Evolutionary conservation across 2,888 invertebrate genomes (phyloP).

Genomic region (Troides oblongomaculatus): DNA sequence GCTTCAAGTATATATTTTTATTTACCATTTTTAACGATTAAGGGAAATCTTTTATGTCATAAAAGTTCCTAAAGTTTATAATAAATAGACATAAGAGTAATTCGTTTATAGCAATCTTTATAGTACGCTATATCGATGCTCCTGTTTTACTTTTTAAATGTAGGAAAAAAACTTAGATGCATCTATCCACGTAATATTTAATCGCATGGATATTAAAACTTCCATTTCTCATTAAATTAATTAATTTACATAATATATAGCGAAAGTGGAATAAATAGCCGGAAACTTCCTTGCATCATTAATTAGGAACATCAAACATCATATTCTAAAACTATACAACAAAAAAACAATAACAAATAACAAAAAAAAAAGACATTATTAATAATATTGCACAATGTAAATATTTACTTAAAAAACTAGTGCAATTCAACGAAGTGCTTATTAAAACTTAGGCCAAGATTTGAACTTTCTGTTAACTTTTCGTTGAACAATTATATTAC

Average conservation of each 20-base stretch:
- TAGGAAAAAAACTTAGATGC: no score
- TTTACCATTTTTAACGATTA: no score
- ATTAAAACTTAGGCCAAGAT: conserved; percentile 18
- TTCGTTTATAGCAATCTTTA: no score
- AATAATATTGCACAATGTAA: not conserved
- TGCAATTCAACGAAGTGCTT: conserved; percentile 21
- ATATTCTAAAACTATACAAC: not conserved
- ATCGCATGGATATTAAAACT: no score
- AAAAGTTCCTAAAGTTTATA: no score
- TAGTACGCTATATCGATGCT: no score
- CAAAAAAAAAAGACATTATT: not conserved
- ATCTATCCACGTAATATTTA: no score
- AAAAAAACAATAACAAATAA: not conserved
- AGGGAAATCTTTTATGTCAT: no score
- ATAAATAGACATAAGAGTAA: no score
- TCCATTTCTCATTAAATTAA: no score
- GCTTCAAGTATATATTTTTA: no score
- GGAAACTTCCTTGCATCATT: not conserved
- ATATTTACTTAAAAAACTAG: not conserved
- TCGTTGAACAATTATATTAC: conserved; percentile 10
- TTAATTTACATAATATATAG: not conserved
- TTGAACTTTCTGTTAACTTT: conserved; percentile 10
- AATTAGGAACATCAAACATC: not conserved
- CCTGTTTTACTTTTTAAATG: no score
- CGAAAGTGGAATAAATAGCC: not conserved